Conservation (phyloP, 35 echinoderm and acorn worm genomes). For the Ophioderma brevispina region DNA sequence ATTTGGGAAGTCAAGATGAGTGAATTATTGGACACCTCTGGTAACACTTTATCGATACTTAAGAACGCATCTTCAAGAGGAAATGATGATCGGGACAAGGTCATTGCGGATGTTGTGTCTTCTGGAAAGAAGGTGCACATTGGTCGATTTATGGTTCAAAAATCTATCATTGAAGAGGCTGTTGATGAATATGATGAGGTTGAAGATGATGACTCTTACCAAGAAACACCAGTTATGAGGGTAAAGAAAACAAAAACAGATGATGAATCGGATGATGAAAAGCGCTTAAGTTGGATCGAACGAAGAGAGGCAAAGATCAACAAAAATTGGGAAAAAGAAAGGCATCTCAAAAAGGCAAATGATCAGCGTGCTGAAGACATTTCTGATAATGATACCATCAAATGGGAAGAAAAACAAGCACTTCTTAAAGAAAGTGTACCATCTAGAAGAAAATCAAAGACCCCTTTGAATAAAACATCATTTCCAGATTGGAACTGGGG, state of each 20-base stretch:
- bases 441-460: too few relatives aligned
- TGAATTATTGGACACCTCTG: neutral
- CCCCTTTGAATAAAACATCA: too few relatives aligned
- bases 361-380: neutral
- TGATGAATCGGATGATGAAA: neutral
- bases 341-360: neutral
- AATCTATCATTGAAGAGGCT: neutral
- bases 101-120: neutral
- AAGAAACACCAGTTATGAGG: neutral
- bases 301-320: neutral
- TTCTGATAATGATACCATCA: too few relatives aligned
- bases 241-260: neutral
- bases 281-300: neutral
- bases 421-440: neutral
- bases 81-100: neutral
- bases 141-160: neutral
- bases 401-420: neutral
- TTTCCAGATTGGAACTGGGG: neutral
- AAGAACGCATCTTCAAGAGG: neutral
- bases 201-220: too few relatives aligned
- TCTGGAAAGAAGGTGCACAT: neutral
- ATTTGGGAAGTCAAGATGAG: neutral
- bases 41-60: neutral
- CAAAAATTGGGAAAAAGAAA: neutral
- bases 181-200: too few relatives aligned